phyloP scores from a whole-genome alignment of 2,113 vertebrate species.

The Alexandromys fortis region DNA sequence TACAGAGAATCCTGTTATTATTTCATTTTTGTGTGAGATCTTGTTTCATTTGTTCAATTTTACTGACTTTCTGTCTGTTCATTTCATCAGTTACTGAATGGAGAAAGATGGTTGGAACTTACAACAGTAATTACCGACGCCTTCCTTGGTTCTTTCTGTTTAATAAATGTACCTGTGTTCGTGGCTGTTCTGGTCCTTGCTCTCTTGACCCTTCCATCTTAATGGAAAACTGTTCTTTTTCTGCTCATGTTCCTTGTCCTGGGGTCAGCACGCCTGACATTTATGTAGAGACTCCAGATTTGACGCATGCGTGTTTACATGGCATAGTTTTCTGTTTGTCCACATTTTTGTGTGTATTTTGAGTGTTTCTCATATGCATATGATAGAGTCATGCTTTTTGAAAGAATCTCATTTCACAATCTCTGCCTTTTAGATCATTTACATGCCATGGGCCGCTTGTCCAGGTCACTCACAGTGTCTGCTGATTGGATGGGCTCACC shows the following conservation, averaged over 20 bases:
- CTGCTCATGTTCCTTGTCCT: background rate
- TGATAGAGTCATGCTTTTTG: background rate
- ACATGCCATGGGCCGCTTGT: background rate
- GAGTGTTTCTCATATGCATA: background rate
- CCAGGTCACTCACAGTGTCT: background rate
- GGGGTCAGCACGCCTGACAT: conserved; percentile 13
- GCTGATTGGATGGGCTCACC: background rate
- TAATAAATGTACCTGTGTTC: background rate
- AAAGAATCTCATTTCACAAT: conserved; percentile 11
- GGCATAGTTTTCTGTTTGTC: background rate
- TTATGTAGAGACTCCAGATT: conserved; percentile 15
- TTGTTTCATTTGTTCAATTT: conserved; percentile 15
- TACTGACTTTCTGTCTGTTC: conserved; percentile 11
- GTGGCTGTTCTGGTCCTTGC: conserved; percentile 3
- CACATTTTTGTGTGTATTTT: conserved; percentile 30
- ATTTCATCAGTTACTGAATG: conserved; percentile 31
- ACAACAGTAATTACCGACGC: background rate
- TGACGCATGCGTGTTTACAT: background rate
- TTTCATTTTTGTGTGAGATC: background rate
- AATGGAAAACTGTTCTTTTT: conserved; percentile 23
- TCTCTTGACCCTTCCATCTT: conserved; percentile 19
- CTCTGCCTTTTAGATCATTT: conserved; percentile 22
- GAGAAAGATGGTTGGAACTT: conserved; percentile 45
- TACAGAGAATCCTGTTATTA: background rate
- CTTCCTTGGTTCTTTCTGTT: background rate